Base-by-base conservation (phyloP, 2,797 vertebrate genomes). In the Leuciscus waleckii region DNA sequence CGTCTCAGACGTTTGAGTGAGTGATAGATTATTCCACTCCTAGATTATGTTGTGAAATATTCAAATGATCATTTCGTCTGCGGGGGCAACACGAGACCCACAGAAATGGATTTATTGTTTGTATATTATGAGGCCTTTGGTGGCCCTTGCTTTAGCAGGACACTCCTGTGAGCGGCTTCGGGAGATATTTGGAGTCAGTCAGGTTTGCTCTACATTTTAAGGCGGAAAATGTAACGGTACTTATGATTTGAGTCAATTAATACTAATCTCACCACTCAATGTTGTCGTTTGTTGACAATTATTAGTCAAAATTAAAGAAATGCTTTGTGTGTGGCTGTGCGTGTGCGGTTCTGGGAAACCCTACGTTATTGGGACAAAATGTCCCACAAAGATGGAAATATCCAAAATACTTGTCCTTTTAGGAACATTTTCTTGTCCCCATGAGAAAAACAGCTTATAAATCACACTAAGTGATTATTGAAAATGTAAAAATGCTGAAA, bases 1-100 rank as follows among this genome's bases (percentile, higher is more conserved):
- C 94, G 92, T 91, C 91, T 91, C 90, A 89, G 92, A 91, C 90
- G 82, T 89, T 92, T 91, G 85, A 90, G 88, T 90, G 89, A 91
- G 81, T 88, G 90, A 85, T 81, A 79, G 85, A 93, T 93, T 87
- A 91, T 89, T 81, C 81, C 70, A 78, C 5, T 65, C 89, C 77
- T 54, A 88, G 89, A 88, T 88, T 85, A 87, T 79, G 84, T 89
- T 91, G 84, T 90, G 80, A 90, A 93, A 91, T 91, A 94, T 93
- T 92, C 89, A 93, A 92, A 93, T 91, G 65, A 86, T 85, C 79
- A 89, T 86, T 92, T 90, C 81, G 86, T 82, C 46, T 80, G 39
- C 6, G 46, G 82, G 88, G 85, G 86, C 69, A 82, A 88, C 84
- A 71, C 74, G 83, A 74, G 51, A 37, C 69, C 58, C 46, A 77